These are phyloP conservation scores for Hydrocynus forskahlii DNA, from an alignment of 2,797 vertebrate species.

Conservation along the genomic window DNA sequence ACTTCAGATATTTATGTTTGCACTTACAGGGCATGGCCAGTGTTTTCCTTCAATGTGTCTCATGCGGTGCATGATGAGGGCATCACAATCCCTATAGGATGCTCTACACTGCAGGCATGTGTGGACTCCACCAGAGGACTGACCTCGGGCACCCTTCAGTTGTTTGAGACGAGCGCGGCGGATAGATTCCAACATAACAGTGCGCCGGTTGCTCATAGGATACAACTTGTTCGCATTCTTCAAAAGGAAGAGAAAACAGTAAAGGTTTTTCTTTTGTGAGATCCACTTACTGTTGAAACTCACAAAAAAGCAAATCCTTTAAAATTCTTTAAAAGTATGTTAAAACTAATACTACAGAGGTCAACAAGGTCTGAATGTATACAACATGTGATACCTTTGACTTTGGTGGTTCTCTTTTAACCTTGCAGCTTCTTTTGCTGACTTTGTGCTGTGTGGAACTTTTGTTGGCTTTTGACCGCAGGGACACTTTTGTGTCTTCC, in stretches of 20 bases:
- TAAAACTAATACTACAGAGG: neutral
- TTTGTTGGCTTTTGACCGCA: conserved; percentile 53
- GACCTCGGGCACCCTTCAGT: conserved; percentile 70
- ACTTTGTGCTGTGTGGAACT: conserved; percentile 64
- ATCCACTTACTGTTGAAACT: neutral
- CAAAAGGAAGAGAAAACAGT: conserved; percentile 22
- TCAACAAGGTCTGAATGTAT: neutral
- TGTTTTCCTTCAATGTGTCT: conserved; percentile 83
- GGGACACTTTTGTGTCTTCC: conserved; percentile 64
- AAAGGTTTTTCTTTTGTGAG: neutral
- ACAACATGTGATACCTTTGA: conserved; percentile 44
- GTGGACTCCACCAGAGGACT: conserved; percentile 73
- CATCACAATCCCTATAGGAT: conserved; percentile 78
- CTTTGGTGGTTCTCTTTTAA: conserved; percentile 58
- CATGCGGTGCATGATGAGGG: conserved; percentile 81
- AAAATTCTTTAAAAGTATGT: neutral
- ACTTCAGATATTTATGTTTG: neutral
- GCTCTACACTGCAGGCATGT: conserved; percentile 76
- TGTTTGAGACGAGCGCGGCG: conserved; percentile 72
- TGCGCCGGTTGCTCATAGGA: conserved; percentile 63
- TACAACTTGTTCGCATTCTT: conserved; percentile 66
- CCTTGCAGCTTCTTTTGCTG: conserved; percentile 56
- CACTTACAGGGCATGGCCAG: conserved; percentile 83
- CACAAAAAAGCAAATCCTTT: neutral
- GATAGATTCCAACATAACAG: conserved; percentile 68